phyloP scores from a whole-genome alignment of 2,113 vertebrate species.

The Piaya cayana region DNA sequence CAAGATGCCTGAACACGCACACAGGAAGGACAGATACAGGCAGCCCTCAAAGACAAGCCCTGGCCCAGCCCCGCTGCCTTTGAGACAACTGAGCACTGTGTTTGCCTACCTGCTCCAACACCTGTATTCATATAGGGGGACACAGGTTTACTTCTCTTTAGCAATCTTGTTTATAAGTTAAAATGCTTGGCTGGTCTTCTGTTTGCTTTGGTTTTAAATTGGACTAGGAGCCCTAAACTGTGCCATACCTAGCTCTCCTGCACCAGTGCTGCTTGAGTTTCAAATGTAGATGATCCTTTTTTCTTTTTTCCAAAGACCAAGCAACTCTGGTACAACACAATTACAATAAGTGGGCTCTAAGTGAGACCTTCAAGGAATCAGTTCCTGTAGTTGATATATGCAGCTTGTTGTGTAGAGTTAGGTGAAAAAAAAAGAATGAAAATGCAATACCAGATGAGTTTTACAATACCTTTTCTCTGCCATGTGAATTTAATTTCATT shows the following conservation, averaged over 20 bases:
- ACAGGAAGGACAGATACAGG: not conserved
- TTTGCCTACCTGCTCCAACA: not conserved
- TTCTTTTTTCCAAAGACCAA: not conserved
- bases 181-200: not conserved
- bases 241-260: not conserved
- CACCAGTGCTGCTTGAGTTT: not conserved
- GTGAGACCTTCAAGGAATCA: not conserved
- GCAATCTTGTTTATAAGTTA: not conserved
- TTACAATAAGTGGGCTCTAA: not conserved
- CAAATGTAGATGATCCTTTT: not conserved
- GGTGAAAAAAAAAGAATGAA: constrained; percentile 9
- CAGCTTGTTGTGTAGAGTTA: not conserved
- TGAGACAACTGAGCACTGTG: rapidly evolving
- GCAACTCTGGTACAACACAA: not conserved
- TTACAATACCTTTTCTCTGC: not conserved
- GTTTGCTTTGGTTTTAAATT: not conserved
- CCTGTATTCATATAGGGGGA: not conserved
- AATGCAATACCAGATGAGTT: not conserved
- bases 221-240: not conserved
- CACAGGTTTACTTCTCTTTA: not conserved
- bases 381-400: not conserved
- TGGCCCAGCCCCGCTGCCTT: not conserved
- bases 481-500: constrained; percentile 14
- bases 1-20: not conserved
- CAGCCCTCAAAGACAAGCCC: not conserved